phyloP scores from a whole-genome alignment of 2,113 vertebrate genomes.

The Melanocharis versteri region DNA sequence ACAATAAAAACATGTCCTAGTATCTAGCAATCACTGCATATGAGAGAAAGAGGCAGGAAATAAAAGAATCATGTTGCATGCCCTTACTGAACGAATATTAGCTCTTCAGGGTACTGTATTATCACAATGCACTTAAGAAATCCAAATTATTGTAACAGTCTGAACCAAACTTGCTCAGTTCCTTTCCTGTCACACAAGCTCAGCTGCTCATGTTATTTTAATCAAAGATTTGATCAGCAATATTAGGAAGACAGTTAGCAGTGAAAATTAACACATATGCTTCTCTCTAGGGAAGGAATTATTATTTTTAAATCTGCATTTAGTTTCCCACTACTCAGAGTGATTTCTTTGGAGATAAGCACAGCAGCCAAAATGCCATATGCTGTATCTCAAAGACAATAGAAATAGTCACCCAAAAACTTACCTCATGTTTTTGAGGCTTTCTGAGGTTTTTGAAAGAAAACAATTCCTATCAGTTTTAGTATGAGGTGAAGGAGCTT shows the following conservation, averaged over 20 bases:
- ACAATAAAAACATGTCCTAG: constrained; percentile 38
- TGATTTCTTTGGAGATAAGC: neutral
- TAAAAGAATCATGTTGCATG: constrained; percentile 27
- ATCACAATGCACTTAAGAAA: constrained; percentile 36
- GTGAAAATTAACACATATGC: neutral
- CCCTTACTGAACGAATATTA: constrained; percentile 24
- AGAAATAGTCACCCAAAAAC: neutral
- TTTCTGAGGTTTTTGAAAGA: neutral
- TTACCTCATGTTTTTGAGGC: neutral
- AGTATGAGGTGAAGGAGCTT: neutral
- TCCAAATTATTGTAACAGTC: neutral
- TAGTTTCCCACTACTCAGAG: neutral
- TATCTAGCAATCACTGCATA: constrained; percentile 15
- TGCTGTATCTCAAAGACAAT: neutral
- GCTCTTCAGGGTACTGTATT: constrained; percentile 30
- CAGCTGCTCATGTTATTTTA: constrained; percentile 31
- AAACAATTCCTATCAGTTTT: neutral
- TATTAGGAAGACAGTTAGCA: constrained; percentile 22
- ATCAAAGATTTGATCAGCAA: constrained; percentile 49
- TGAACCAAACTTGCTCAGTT: neutral
- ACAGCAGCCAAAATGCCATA: neutral
- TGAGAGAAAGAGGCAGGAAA: constrained; percentile 17
- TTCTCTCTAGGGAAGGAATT: neutral
- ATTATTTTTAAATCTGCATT: constrained; percentile 29
- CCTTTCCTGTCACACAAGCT: neutral